Evolutionary conservation across 1,140 invertebrate genomes (phyloP), one percentile per base, ranked within the genome.

Genomic region (Drosophila neocordata): DNA sequence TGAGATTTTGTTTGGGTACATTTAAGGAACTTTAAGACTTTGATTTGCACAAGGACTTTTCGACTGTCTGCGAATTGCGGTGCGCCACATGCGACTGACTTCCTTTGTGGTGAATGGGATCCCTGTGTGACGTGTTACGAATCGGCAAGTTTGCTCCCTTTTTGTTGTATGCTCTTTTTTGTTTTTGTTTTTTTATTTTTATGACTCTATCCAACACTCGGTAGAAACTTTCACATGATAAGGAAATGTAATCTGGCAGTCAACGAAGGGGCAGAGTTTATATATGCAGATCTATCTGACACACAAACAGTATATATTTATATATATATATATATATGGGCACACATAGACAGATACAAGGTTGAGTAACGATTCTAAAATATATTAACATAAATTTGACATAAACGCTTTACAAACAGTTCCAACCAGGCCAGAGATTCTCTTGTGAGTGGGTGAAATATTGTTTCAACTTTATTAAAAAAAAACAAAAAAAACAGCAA

Each of bases 351-450:
- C 51, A 22, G 38, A 31, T 6, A 31, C 4, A 31, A 31, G 69
- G 38, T 53, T 65, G 76, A 63, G 77, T 64, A 62, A 82, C 82
- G 82, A 85, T 85, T 85, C 74, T 87, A 78, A 85, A 85, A 85
- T 83, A 85, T 76, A 90, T 90, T 90, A 87, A 85, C 89, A 90
- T 90, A 90, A 90, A 90, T 90, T 85, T 89, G 89, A 83, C 89
- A 79, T 89, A 90, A 90, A 90, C 85, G 89, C 70, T 89, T 89
- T 81, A 87, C 65, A 70, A 81, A 82, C 78, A 79, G 78, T 82
- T 85, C 57, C 75, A 61, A 56, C 41, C n/a, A n/a, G 22, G 52
- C 60, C 37, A 27, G 6, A 13, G 18, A 18, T 18, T 34, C 41
- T 18, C 15, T 7, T 11, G 2, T 37, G 24, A 61, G 51, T 34